Percentiles rank a stretch among this genome's conserved stretches.
Conservation (phyloP, 2,113 vertebrate genomes). For the Rattus norvegicus region DNA sequence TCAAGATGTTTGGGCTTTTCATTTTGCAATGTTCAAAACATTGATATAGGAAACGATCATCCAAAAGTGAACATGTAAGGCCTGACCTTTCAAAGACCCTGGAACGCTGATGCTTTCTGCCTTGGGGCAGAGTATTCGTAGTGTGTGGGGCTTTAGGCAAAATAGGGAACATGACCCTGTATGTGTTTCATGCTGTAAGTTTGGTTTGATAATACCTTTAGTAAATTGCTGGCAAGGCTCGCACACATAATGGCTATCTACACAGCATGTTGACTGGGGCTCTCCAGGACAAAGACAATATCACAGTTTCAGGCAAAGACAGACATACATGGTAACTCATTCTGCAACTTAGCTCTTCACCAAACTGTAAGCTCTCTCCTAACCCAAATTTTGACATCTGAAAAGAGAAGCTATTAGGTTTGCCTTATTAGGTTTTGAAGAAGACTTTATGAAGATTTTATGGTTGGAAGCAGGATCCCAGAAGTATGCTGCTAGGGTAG, state of each 20-base stretch:
- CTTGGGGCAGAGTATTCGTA: neutral
- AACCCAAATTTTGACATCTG: neutral
- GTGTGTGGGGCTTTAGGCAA: neutral
- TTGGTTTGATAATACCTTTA: neutral
- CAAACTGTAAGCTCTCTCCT: neutral
- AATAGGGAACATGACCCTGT: neutral
- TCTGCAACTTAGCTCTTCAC: neutral
- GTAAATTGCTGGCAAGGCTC: neutral
- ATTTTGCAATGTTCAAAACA: neutral
- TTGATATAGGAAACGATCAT: neutral
- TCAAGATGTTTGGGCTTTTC: neutral
- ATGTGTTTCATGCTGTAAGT: neutral
- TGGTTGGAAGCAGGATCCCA: neutral
- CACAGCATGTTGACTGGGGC: neutral
- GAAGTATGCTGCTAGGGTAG: neutral
- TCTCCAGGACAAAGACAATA: neutral
- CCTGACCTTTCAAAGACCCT: neutral
- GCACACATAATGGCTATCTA: neutral
- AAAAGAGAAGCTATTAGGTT: neutral
- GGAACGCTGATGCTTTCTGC: neutral
- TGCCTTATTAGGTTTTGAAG: neutral
- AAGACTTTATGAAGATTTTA: neutral
- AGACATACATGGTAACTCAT: neutral
- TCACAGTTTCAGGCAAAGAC: neutral
- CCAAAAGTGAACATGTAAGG: conserved; percentile 4